Base-by-base conservation (phyloP, 2,797 vertebrate species). In the Pipistrellus nathusii region DNA sequence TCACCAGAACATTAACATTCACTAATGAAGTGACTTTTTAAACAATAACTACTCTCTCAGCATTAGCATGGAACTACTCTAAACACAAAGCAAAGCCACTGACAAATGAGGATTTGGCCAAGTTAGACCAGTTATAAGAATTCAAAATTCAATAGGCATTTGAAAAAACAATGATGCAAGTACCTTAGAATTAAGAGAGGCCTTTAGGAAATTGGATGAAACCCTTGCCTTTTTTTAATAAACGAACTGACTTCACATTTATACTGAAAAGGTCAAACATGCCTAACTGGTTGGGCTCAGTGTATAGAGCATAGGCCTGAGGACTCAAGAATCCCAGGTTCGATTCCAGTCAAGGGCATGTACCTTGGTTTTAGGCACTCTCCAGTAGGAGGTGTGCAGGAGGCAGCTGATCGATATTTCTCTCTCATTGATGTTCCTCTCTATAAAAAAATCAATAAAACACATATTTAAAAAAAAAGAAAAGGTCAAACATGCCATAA, bases 401-500 rank as follows among this genome's bases (percentile, higher is more conserved):
- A 41, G 38, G 38, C 38, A 41, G 38, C 38, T 41, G 38, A 41
- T 41, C 38, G 6, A 41, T 41, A 41, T 6, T 41, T 41, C 38
- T 41, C 38, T 41, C 38, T 41, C 38, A 41, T 41, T 41, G 38
- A 41, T 41, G 38, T 41, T 41, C 7, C 38, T 41, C 38, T 41
- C 38, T 41, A 41, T 41, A 41, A 41, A 38, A 41, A 6, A 41
- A 1, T 41, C 38, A 41, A 41, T 7, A 41, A 41, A 41, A 41
- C 38, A 41, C 38, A 41, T 41, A 41, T 41, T 41, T 41, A 7
- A 41, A 41, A 41, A 41, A 41, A 41, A 41, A 72, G 57, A 90
- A 94, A 95, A 94, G 59, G 86, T 85, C 86, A 91, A 88, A 73
- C 53, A 38, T 69, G 53, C 23, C 80, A 68, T 80, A 80, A 57